Percentiles rank a stretch among this genome's conserved stretches.
Conservation (phyloP, 1,140 invertebrate species). For the Propsilocerus akamusi region DNA sequence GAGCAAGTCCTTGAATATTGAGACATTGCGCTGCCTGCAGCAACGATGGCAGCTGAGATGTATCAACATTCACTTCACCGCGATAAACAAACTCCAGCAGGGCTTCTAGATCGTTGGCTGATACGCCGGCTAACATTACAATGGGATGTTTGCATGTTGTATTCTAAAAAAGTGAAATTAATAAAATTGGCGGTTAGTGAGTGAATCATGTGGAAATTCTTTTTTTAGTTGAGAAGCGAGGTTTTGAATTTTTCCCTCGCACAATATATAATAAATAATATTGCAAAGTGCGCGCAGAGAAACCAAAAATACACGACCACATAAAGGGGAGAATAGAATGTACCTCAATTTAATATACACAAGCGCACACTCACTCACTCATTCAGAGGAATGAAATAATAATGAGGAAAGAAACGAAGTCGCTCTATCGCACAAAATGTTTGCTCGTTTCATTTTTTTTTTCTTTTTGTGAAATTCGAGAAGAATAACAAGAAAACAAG, state of each 20-base stretch:
- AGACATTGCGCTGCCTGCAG: constrained; percentile 40
- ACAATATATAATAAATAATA: too few relatives aligned
- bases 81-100: constrained; percentile 41
- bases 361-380: too few relatives aligned
- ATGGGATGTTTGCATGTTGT: constrained; percentile 44
- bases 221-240: too few relatives aligned
- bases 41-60: constrained; percentile 36
- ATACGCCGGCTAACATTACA: constrained; percentile 41
- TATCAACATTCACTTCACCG: constrained; percentile 41
- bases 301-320: too few relatives aligned
- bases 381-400: neutral
- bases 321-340: too few relatives aligned
- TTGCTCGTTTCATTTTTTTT: too few relatives aligned
- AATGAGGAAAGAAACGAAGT: neutral
- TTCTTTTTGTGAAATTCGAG: too few relatives aligned
- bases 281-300: too few relatives aligned
- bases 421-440: neutral
- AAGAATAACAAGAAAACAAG: constrained; percentile 3
- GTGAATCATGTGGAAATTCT: neutral
- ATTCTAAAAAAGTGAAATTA: constrained; percentile 23
- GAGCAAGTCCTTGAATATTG: constrained; percentile 37
- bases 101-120: constrained; percentile 38
- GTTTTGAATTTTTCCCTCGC: too few relatives aligned
- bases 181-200: neutral
- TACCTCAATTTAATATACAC: too few relatives aligned